phyloP scores from a whole-genome alignment of 2,797 vertebrate genomes.

The Galagoides demidoff region DNA sequence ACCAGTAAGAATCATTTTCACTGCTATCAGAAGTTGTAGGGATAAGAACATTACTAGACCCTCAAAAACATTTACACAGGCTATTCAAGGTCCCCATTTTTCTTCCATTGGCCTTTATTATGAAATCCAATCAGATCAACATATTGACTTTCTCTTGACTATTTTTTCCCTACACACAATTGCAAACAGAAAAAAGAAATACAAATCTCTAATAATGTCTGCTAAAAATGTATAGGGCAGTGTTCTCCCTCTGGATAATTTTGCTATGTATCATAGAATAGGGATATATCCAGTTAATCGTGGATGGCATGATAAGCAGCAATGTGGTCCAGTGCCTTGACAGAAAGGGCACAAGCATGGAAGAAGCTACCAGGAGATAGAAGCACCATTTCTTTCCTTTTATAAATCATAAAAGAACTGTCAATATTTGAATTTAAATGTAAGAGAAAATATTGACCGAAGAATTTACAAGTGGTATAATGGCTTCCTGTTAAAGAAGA shows the following conservation, averaged over 20 bases:
- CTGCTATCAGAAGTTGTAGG: neutral
- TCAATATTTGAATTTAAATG: neutral
- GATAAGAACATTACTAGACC: neutral
- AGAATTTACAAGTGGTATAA: neutral
- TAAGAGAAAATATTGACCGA: neutral
- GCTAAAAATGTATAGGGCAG: conserved; percentile 29
- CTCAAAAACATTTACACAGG: conserved; percentile 45
- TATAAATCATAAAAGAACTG: neutral
- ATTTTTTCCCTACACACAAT: neutral
- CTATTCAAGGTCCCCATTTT: neutral
- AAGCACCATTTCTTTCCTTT: conserved; percentile 29
- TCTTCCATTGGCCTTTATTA: conserved; percentile 22
- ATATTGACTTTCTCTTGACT: conserved; percentile 57
- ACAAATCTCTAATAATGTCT: neutral
- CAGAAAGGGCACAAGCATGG: neutral
- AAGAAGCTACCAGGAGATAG: neutral
- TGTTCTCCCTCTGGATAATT: neutral
- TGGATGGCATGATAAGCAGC: neutral
- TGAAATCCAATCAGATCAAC: conserved; percentile 53
- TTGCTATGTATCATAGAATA: neutral
- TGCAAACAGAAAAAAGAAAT: neutral
- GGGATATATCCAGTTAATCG: neutral
- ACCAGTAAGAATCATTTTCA: neutral
- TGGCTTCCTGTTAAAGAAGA: neutral
- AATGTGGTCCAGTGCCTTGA: neutral